Percentiles rank a stretch among this genome's conserved stretches.
phyloP scores from a whole-genome alignment of 2,113 vertebrate genomes.

The Clarias magur region DNA sequence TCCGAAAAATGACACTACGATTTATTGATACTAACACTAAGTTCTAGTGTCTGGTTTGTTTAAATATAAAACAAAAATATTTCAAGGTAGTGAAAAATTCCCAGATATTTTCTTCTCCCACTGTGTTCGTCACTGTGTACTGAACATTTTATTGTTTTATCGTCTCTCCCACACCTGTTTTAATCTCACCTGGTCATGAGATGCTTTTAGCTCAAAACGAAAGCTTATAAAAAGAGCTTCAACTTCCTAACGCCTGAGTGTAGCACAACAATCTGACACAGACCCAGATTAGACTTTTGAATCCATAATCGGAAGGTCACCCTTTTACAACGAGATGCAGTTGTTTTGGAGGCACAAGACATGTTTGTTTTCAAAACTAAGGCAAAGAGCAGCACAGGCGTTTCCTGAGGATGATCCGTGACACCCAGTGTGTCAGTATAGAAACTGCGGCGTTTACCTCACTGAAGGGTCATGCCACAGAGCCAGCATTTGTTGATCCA shows the following conservation, averaged over 20 bases:
- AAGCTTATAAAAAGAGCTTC: not conserved
- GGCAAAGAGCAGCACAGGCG: slow-evolving; percentile 8
- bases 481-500: slow-evolving; percentile 53
- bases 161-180: not conserved
- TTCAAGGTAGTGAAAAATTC: not conserved
- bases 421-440: not conserved
- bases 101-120: not conserved
- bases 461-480: not conserved
- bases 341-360: not conserved
- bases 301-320: not conserved
- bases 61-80: too few species aligned
- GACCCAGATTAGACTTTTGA: not conserved
- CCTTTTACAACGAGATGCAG: not conserved
- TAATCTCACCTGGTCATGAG: not conserved
- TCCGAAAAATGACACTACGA: too few species aligned
- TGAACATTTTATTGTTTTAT: not conserved
- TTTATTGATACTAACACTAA: too few species aligned
- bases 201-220: not conserved
- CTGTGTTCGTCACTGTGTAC: not conserved
- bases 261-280: not conserved
- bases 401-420: slow-evolving; percentile 10
- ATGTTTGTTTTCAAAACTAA: not conserved
- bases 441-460: slow-evolving; percentile 44
- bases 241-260: too few species aligned
- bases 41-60: too few species aligned